Base-by-base conservation (phyloP, 2,888 invertebrate genomes). In the Mythimna pallens region DNA sequence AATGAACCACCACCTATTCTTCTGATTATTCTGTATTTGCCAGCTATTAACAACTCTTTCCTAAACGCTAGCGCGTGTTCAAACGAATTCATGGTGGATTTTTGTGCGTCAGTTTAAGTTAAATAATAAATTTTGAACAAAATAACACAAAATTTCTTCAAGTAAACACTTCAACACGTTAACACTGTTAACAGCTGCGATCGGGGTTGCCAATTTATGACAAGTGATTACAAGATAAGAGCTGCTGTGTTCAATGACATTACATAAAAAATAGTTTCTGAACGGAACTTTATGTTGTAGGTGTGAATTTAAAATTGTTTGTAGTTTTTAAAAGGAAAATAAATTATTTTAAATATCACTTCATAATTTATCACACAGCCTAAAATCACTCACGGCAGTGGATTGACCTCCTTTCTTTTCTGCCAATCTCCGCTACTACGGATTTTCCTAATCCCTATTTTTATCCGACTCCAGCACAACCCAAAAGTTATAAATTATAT, bases 1-100 rank as follows among this genome's bases (percentile, higher is more conserved):
- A 99, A 99, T 63, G 99, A 99, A 87, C 99, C 99, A 96, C 99
- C 99, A 90, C 99, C 99, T 94, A 99, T 99, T 97, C 99, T 99
- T 89, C 99, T 97, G 91, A 99, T 98, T 91, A 99, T 97, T 93
- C 98, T 97, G 96, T 99, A 99, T 96, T 98, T 98, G 92, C 98
- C 84, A 47, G 82, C 78, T 64, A 91, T 84, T 75, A 87, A 67
- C 73, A 88, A 73, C 77, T 88, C 88, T 76, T 84, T 83, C 64
- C 82, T 82, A 65, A 85, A 83, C 17, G 85, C 77, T 55, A 88
- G 80, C 68, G 86, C 81, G 71, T 85, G 82, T 82, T 87, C 84
- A 77, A 88, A 88, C 64, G 88, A 86, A 75, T 84, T 79, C 81
- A 82, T 83, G 74, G 40, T 83, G 68, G 76, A 70, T 80, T 78